Conservation (phyloP, 2,888 invertebrate genomes). For the Nasonia oneida region DNA sequence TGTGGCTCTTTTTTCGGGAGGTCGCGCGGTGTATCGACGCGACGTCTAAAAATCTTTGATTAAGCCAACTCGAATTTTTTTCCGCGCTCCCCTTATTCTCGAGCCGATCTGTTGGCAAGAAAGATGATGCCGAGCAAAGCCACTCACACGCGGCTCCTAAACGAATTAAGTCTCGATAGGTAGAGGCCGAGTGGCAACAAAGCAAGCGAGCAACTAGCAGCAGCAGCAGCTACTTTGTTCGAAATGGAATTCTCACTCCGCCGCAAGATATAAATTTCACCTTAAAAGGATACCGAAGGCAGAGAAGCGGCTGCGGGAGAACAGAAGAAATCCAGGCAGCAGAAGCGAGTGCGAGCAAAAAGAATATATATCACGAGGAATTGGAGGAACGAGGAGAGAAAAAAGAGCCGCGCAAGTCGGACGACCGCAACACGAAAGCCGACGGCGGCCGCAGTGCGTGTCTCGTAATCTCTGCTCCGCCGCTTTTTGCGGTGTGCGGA, state of each 20-base stretch:
- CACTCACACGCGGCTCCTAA: background rate
- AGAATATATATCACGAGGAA: slow-evolving; percentile 10
- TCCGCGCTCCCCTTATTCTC: background rate
- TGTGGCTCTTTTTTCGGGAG: background rate
- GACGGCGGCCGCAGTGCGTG: slow-evolving; percentile 47
- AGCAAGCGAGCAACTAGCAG: slow-evolving; percentile 6
- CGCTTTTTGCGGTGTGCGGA: slow-evolving; percentile 38
- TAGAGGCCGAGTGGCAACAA: background rate
- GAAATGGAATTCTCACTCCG: slow-evolving; percentile 40
- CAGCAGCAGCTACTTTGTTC: background rate
- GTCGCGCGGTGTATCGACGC: background rate
- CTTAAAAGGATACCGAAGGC: slow-evolving; percentile 33
- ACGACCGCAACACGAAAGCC: slow-evolving; percentile 55
- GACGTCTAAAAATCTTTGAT: background rate
- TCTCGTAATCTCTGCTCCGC: slow-evolving; percentile 57
- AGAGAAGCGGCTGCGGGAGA: background rate
- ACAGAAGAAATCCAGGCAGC: background rate
- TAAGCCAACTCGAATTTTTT: background rate
- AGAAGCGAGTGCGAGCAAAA: background rate
- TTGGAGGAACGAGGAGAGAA: background rate
- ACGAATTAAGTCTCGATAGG: slow-evolving; percentile 11
- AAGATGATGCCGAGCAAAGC: background rate
- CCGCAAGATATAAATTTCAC: slow-evolving; percentile 37
- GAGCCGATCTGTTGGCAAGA: background rate
- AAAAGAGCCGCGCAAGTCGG: slow-evolving; percentile 15